Evolutionary conservation across 2,113 vertebrate genomes (phyloP).

Genomic region (Lathamus discolor): DNA sequence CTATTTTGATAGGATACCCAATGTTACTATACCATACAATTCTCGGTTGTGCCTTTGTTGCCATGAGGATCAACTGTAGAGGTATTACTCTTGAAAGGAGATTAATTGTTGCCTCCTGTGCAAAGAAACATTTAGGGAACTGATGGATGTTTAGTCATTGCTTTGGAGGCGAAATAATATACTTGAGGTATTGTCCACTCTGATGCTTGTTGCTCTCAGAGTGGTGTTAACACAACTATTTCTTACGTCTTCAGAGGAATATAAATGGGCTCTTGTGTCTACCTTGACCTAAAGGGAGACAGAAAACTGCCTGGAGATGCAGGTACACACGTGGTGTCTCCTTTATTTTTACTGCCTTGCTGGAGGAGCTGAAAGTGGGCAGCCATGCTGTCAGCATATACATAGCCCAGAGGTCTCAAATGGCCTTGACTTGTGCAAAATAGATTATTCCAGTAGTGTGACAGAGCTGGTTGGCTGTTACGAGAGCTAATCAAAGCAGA

Average conservation of each 20-base stretch:
- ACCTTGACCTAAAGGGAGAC: background rate
- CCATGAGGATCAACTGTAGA: background rate
- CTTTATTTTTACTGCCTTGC: background rate
- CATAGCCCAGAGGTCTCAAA: constrained; percentile 14
- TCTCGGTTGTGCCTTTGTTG: background rate
- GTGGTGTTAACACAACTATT: background rate
- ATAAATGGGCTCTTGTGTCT: background rate
- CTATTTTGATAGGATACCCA: background rate
- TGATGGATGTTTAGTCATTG: background rate
- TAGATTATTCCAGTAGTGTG: constrained; percentile 36
- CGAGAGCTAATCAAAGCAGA: constrained; percentile 42
- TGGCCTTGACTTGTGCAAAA: constrained; percentile 49
- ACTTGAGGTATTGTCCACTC: background rate
- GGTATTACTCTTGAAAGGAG: constrained; percentile 4
- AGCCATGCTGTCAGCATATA: background rate
- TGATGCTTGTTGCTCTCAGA: background rate
- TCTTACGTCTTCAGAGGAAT: background rate
- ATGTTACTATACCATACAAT: background rate
- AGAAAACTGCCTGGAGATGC: background rate
- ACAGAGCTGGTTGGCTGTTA: constrained; percentile 13
- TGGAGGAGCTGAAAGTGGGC: constrained; percentile 22
- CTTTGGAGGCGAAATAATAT: constrained; percentile 23
- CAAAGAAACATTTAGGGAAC: background rate
- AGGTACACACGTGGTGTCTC: background rate
- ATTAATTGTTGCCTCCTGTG: background rate